A percentile compares a stretch with the other conserved stretches of the same genome.
phyloP scores from a whole-genome alignment of 2,888 invertebrate genomes.

The Blastobasis lacticolella region DNA sequence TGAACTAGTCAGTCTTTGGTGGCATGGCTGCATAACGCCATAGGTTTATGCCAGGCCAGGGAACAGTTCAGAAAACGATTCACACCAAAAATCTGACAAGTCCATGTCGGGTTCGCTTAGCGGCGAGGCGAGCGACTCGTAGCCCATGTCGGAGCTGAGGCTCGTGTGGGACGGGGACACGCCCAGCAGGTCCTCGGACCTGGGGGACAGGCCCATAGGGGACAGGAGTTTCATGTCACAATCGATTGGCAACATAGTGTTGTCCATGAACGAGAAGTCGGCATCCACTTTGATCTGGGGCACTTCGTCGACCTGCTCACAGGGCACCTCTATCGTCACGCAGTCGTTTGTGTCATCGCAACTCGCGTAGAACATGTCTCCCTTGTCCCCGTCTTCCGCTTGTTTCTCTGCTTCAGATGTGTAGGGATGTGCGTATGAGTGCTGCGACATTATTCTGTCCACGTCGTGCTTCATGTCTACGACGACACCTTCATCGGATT shows the following conservation, averaged over 20 bases:
- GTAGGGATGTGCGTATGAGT: slow-evolving; percentile 70
- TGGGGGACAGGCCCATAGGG: slow-evolving; percentile 54
- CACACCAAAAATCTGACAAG: slow-evolving; percentile 81
- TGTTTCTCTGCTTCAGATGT: slow-evolving; percentile 35
- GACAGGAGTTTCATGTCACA: slow-evolving; percentile 64
- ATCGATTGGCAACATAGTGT: slow-evolving; percentile 41
- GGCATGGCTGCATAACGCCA: slow-evolving; percentile 36
- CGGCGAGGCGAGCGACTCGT: slow-evolving; percentile 65
- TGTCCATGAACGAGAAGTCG: slow-evolving; percentile 40
- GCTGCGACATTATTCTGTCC: slow-evolving; percentile 64
- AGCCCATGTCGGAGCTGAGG: slow-evolving; percentile 61
- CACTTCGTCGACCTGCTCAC: slow-evolving; percentile 59
- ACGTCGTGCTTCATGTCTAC: slow-evolving; percentile 63
- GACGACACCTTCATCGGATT: slow-evolving; percentile 80
- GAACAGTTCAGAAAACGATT: slow-evolving; percentile 84
- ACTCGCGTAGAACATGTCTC: slow-evolving; percentile 81
- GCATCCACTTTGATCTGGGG: slow-evolving; percentile 38
- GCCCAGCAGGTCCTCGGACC: slow-evolving; percentile 45
- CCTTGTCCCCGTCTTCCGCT: slow-evolving; percentile 50
- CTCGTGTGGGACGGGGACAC: slow-evolving; percentile 59
- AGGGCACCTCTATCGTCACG: slow-evolving; percentile 81
- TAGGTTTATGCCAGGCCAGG: slow-evolving; percentile 77
- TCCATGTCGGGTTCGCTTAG: slow-evolving; percentile 64
- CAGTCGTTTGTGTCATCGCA: slow-evolving; percentile 83
- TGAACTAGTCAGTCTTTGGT: slow-evolving; percentile 68